Conservation (phyloP, 2,113 vertebrate genomes). For the Semnornis frantzii region DNA sequence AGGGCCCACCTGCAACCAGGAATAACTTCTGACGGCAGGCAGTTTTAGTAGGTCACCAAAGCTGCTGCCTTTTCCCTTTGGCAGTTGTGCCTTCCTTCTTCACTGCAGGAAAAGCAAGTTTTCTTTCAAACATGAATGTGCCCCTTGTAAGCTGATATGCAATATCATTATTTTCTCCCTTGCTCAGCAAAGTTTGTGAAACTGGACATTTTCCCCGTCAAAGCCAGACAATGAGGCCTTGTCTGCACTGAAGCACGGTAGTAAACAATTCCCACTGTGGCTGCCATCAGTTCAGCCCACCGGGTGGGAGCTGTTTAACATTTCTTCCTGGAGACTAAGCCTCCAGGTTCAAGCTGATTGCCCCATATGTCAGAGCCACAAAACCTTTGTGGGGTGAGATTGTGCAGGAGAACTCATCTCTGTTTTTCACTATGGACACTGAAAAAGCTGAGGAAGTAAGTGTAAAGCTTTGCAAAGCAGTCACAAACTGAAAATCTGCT, state of each 20-base stretch:
- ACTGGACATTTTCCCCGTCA: slow-evolving; percentile 42
- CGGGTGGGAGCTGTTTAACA: neutral
- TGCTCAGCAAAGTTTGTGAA: slow-evolving; percentile 66
- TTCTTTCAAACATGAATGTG: slow-evolving; percentile 52
- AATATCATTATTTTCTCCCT: slow-evolving; percentile 69
- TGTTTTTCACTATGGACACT: neutral
- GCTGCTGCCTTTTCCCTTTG: neutral
- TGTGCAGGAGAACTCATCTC: neutral
- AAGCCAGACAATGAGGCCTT: slow-evolving; percentile 63
- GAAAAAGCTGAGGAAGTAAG: neutral
- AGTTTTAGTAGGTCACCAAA: neutral
- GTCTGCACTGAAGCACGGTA: slow-evolving; percentile 9
- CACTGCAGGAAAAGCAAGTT: slow-evolving; percentile 24
- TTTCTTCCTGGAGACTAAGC: slow-evolving; percentile 8
- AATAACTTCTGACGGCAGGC: slow-evolving; percentile 29
- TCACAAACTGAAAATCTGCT: neutral
- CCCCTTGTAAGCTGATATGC: slow-evolving; percentile 55
- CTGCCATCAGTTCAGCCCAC: slow-evolving; percentile 13
- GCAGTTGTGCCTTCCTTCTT: neutral
- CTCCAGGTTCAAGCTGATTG: neutral
- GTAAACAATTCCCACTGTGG: slow-evolving; percentile 43
- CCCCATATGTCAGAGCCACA: neutral
- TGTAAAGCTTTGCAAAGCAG: neutral
- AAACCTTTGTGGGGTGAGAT: neutral
- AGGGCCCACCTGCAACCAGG: slow-evolving; percentile 4